Conservation (phyloP, 2,113 vertebrate species). For the Tetrao urogallus region DNA sequence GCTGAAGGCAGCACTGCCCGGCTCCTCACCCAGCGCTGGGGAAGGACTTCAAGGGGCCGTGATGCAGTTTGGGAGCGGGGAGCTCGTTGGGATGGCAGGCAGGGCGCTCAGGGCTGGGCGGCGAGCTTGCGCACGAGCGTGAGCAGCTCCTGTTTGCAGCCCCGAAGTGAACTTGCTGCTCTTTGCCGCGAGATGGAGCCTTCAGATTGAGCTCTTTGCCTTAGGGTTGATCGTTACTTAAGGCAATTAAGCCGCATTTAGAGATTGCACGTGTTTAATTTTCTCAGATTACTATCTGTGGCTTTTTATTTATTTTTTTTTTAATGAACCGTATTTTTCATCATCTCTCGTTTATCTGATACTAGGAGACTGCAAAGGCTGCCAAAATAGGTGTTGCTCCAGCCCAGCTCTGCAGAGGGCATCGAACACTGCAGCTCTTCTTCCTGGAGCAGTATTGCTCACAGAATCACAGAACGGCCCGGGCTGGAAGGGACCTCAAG, state of each 20-base stretch:
- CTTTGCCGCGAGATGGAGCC: slow-evolving; percentile 69
- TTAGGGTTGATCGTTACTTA: no score
- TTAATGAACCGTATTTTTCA: slow-evolving; percentile 2
- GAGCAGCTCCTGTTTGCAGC: background rate
- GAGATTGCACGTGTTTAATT: background rate
- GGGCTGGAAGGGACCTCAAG: no score
- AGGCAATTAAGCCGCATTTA: background rate
- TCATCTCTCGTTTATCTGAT: background rate
- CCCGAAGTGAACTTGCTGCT: background rate
- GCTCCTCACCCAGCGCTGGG: background rate
- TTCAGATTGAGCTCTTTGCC: slow-evolving; percentile 27
- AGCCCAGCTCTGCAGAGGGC: background rate
- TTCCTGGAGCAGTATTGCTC: background rate
- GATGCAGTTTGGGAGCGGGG: no score
- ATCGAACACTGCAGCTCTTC: background rate
- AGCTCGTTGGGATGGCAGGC: no score
- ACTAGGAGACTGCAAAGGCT: background rate
- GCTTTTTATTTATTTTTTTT: background rate
- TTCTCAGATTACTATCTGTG: background rate
- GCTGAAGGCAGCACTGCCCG: background rate
- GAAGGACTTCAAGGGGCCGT: rapidly evolving
- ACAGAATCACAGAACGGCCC: no score
- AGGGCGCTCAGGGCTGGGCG: no score
- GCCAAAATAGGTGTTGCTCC: background rate
- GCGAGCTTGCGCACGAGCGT: rapidly evolving